These are phyloP conservation scores for Heliocidaris tuberculata DNA, from an alignment of 35 echinoderm and acorn worm species.

Conservation along the genomic window DNA sequence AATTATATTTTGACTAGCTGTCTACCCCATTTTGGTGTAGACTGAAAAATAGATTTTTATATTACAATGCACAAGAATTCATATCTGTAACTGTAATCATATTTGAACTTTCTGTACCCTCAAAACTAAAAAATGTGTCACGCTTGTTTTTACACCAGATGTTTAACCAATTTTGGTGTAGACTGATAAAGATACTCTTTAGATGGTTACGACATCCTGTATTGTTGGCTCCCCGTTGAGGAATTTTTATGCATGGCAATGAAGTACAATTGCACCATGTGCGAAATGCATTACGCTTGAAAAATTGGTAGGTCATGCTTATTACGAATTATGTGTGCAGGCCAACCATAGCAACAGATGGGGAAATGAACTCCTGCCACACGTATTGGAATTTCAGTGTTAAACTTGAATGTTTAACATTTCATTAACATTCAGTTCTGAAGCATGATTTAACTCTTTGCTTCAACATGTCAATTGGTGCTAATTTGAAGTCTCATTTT, in stretches of 20 bases:
- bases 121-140: background rate
- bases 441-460: background rate
- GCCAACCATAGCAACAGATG: constrained; percentile 36
- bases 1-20: background rate
- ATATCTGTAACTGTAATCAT: constrained; percentile 4
- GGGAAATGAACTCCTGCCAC: background rate
- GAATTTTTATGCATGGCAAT: constrained; percentile 6
- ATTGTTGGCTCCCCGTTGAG: background rate
- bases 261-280: background rate
- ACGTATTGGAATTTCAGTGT: background rate
- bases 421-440: background rate
- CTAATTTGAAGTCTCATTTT: background rate
- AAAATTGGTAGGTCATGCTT: constrained; percentile 31
- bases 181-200: constrained; percentile 4
- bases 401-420: background rate
- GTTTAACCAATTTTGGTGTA: background rate
- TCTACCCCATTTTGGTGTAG: background rate
- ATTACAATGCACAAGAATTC: background rate
- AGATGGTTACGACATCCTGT: constrained; percentile 10
- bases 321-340: background rate
- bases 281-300: constrained; percentile 11
- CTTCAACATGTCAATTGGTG: background rate
- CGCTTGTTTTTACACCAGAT: background rate
- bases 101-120: background rate
- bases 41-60: background rate